A percentile compares a stretch with the other conserved stretches of the same genome.
Evolutionary conservation across 2,888 invertebrate genomes (phyloP).

Genomic region (Sphecodes monilicornis): DNA sequence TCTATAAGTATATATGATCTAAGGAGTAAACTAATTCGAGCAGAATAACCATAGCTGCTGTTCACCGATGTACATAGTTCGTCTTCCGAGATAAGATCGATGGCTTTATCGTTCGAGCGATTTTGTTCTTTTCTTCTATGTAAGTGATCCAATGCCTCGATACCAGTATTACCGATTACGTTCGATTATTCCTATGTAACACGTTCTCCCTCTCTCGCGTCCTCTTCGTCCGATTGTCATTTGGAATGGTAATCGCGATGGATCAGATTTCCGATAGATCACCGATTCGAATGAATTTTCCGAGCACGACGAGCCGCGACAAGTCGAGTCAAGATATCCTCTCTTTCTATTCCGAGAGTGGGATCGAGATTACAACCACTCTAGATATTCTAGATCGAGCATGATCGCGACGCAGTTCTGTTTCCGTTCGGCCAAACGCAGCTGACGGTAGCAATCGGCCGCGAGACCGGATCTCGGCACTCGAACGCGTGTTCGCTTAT

Average conservation of each 20-base stretch:
- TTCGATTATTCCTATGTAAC: background rate
- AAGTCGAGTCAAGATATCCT: background rate
- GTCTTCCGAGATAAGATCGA: background rate
- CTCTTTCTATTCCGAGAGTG: background rate
- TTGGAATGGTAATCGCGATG: slow-evolving; percentile 57
- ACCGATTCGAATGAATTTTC: background rate
- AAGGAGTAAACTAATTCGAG: background rate
- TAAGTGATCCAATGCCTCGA: background rate
- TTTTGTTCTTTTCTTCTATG: background rate
- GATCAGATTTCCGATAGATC: background rate
- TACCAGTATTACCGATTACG: background rate
- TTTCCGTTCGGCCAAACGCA: background rate
- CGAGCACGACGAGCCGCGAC: background rate
- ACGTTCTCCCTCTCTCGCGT: background rate
- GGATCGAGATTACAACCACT: background rate
- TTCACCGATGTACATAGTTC: background rate
- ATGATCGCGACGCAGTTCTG: background rate
- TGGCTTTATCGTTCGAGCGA: background rate
- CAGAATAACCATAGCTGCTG: background rate
- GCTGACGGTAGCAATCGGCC: background rate
- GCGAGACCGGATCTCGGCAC: background rate
- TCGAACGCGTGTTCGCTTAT: slow-evolving; percentile 1
- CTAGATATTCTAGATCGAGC: background rate
- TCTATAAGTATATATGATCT: no score
- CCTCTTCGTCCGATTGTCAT: slow-evolving; percentile 17